Base-by-base conservation (phyloP, 2,888 invertebrate genomes). In the Deilephila porcellus region DNA sequence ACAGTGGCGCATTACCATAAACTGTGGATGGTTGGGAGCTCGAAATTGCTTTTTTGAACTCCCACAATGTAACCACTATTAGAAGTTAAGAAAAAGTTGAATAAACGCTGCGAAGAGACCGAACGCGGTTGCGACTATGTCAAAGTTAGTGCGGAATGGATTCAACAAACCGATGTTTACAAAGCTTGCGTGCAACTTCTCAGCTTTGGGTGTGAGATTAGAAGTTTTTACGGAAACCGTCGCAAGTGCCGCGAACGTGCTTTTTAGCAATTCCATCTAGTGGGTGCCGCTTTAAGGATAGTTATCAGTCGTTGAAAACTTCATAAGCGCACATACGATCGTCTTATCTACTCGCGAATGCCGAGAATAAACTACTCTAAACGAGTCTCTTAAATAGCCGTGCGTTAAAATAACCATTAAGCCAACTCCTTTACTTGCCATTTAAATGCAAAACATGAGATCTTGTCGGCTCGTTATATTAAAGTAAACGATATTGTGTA, bases 41-140 rank as follows among this genome's bases (percentile, higher is more conserved):
- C 86, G 85, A 89, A 93, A 93, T 93, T 91, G 90, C 92, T 93
- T 93, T 94, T 93, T 93, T 93, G 92, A 94, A 94, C 93, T 93
- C 86, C 82, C 86, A 88, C 90, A 90, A 88, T 90, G 90, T 90
- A 90, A 90, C 86, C 82, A 88, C 88, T 88, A 88, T 89, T 88
- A 89, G 84, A 82, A 89, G 90, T 91, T 88, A 82, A 90, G 88
- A 90, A 91, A 92, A 92, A 92, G 89, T 94, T 92, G 89, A 89
- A 89, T 91, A 90, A 88, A 91, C 82, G 62, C 53, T 11, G 56
- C 34, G 63, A 71, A 71, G 70, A 37, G 64, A 64, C 72, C 70
- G 52, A 63, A 53, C 63, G 56, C 59, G 71, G 71, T 37, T 64
- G 59, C 25, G 70, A 34, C 62, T 60, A 45, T 60, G 71, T 64